Percentiles rank a stretch among this genome's conserved stretches.
Conservation (phyloP, 2,113 vertebrate species). For the Apaloderma vittatum region DNA sequence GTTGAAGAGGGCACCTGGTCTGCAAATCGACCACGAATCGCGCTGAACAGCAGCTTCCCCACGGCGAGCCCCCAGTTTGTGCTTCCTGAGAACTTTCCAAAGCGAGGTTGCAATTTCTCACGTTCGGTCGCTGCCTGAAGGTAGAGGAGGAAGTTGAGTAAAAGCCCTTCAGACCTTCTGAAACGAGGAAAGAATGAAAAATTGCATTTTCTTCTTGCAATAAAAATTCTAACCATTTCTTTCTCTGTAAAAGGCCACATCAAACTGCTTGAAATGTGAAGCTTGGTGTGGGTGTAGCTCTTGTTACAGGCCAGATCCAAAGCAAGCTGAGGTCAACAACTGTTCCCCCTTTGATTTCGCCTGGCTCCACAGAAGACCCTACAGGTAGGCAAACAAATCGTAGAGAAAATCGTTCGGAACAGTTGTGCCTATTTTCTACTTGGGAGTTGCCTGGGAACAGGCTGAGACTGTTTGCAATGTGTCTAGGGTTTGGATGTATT, state of each 20-base stretch:
- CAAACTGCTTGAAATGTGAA: slow-evolving; percentile 35
- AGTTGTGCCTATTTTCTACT: slow-evolving; percentile 68
- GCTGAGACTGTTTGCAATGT: slow-evolving; percentile 59
- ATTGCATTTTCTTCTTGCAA: slow-evolving; percentile 37
- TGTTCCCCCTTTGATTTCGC: background rate
- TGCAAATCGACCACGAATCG: background rate
- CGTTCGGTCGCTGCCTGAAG: slow-evolving; percentile 59
- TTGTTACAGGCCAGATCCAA: background rate
- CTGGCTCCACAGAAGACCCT: background rate
- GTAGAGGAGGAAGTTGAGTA: slow-evolving; percentile 61
- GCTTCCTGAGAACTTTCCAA: slow-evolving; percentile 26
- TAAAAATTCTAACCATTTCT: slow-evolving; percentile 32
- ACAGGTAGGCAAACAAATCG: slow-evolving; percentile 51
- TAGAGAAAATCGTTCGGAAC: background rate
- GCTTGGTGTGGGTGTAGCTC: background rate
- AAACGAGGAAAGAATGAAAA: slow-evolving; percentile 54
- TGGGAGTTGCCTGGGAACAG: slow-evolving; percentile 72
- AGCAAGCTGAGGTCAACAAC: slow-evolving; percentile 16
- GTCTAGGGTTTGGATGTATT: slow-evolving; percentile 67
- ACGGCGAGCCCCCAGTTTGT: background rate
- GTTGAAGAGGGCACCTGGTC: background rate
- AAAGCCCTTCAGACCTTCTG: slow-evolving; percentile 46
- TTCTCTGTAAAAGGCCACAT: slow-evolving; percentile 33
- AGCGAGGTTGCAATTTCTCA: slow-evolving; percentile 38
- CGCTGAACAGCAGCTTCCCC: background rate